A percentile compares a stretch with the other conserved stretches of the same genome.
These are phyloP conservation scores for Antrozous pallidus DNA, from an alignment of 2,797 vertebrate species.

Conservation along the genomic window DNA sequence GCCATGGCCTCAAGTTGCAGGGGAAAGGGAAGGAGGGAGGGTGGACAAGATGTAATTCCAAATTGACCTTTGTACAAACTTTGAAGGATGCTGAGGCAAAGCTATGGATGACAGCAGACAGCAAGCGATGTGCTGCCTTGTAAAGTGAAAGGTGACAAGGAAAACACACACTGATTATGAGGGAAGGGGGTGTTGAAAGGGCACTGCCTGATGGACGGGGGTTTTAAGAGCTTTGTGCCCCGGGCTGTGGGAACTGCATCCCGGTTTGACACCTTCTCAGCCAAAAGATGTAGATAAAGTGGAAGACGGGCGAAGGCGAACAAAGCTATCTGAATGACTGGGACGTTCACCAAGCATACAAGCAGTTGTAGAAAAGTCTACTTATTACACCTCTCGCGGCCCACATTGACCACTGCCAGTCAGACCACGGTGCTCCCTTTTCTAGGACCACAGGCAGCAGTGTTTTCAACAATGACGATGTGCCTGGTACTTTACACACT, in stretches of 20 bases:
- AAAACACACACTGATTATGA: background rate
- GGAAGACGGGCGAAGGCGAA: background rate
- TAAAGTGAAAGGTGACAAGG: background rate
- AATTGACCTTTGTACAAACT: background rate
- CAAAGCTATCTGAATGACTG: background rate
- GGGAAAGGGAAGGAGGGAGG: background rate
- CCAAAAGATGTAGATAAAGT: background rate
- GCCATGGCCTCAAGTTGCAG: background rate
- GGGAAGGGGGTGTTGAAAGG: background rate
- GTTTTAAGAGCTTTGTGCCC: background rate
- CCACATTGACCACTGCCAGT: background rate
- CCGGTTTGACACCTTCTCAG: background rate
- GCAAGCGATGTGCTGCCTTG: background rate
- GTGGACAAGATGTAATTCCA: background rate
- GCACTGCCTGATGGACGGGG: background rate
- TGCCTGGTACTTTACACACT: background rate
- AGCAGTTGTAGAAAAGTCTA: background rate
- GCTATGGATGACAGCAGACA: background rate
- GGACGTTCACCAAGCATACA: background rate
- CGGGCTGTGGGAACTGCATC: background rate
- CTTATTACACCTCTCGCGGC: background rate
- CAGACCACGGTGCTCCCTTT: background rate
- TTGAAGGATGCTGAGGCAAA: background rate
- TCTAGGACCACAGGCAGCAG: background rate
- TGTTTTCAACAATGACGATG: background rate